Evolutionary conservation across 2,888 invertebrate genomes (phyloP).

Genomic region (Pseudoips prasinana): DNA sequence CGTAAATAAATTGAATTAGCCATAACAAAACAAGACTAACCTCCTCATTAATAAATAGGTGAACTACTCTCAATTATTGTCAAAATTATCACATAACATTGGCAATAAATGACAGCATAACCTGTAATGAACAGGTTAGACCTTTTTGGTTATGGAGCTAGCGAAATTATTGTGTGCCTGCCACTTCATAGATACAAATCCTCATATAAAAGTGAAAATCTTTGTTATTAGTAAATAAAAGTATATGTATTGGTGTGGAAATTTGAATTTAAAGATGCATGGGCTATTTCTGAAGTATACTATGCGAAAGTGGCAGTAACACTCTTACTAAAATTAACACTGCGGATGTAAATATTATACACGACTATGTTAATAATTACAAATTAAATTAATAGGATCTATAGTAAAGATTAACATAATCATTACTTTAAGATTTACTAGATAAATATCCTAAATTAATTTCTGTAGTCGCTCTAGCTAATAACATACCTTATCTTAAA

Average conservation of each 20-base stretch:
- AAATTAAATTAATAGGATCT: slow-evolving; percentile 74
- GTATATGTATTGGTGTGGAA: too few species aligned
- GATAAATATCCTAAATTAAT: slow-evolving; percentile 70
- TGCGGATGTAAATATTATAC: slow-evolving; percentile 75
- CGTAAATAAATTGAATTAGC: slow-evolving; percentile 65
- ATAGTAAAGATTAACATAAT: slow-evolving; percentile 78
- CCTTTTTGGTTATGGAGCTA: too few species aligned
- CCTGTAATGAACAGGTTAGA: too few species aligned
- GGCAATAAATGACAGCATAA: too few species aligned
- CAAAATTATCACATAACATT: too few species aligned
- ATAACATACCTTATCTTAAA: slow-evolving; percentile 46
- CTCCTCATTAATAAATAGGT: too few species aligned
- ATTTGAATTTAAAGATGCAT: too few species aligned
- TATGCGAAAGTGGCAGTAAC: slow-evolving; percentile 59
- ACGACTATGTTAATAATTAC: slow-evolving; percentile 73
- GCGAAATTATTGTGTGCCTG: slow-evolving; percentile 61
- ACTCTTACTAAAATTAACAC: slow-evolving; percentile 56
- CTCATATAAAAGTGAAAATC: slow-evolving; percentile 5
- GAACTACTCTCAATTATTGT: too few species aligned
- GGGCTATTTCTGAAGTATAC: slow-evolving; percentile 3
- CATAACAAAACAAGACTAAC: too few species aligned
- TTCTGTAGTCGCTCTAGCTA: slow-evolving; percentile 74
- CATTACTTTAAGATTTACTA: slow-evolving; percentile 74
- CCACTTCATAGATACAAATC: slow-evolving; percentile 50
- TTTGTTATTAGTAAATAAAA: too few species aligned